A percentile compares a stretch with the other conserved stretches of the same genome.
phyloP scores from a whole-genome alignment of 1,140 invertebrate genomes.

The Augochlora pura region DNA sequence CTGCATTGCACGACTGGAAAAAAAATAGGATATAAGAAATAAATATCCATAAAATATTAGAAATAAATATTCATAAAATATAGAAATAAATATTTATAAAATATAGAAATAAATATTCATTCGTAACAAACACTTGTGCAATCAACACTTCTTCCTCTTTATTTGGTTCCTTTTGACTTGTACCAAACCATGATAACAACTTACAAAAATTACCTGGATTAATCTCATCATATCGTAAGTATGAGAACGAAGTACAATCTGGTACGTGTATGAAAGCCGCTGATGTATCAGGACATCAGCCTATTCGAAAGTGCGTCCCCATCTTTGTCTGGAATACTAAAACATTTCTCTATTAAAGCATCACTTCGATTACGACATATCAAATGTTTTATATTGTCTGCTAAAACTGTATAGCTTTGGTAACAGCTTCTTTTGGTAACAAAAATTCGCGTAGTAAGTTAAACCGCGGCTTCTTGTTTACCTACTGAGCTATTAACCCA shows the following conservation, averaged over 20 bases:
- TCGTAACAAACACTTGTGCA: conserved; percentile 1
- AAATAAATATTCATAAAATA: not conserved
- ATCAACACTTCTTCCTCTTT: conserved; percentile 61
- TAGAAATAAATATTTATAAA: too few relatives aligned
- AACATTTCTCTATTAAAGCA: conserved; percentile 11
- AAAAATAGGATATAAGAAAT: not conserved
- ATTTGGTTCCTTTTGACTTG: conserved; percentile 66
- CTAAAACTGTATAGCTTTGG: too few relatives aligned
- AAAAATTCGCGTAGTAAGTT: too few relatives aligned
- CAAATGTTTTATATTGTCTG: too few relatives aligned
- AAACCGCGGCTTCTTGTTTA: too few relatives aligned
- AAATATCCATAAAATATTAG: too few relatives aligned
- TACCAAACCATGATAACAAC: conserved; percentile 78
- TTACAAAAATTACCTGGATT: conserved; percentile 53
- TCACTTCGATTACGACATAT: too few relatives aligned
- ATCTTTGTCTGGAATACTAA: conserved; percentile 78
- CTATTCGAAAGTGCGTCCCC: conserved; percentile 90
- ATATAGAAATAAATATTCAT: conserved; percentile 5
- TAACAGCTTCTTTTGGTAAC: too few relatives aligned
- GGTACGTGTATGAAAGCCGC: conserved; percentile 94
- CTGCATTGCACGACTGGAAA: too few relatives aligned
- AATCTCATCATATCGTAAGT: conserved; percentile 67
- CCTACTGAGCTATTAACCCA: too few relatives aligned
- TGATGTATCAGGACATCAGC: conserved; percentile 96
- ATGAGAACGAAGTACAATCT: conserved; percentile 67